Evolutionary conservation across 2,113 vertebrate genomes (phyloP).

Genomic region (Thomomys bottae): DNA sequence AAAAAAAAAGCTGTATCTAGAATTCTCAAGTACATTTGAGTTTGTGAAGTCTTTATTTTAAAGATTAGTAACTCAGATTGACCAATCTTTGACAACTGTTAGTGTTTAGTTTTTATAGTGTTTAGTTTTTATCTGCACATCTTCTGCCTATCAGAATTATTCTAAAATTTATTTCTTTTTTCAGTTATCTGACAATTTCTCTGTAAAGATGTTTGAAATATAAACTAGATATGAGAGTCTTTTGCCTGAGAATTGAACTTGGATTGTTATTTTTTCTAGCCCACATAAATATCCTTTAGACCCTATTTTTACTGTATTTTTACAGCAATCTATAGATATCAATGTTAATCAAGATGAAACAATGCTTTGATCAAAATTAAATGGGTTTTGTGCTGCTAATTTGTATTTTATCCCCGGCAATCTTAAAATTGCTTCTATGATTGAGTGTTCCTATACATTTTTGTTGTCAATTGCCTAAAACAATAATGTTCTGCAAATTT

Average conservation of each 20-base stretch:
- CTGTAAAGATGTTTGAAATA: not conserved
- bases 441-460: not conserved
- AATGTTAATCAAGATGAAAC: not conserved
- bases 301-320: not conserved
- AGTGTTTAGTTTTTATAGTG: slow-evolving; percentile 36
- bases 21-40: not conserved
- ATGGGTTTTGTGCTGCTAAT: slow-evolving; percentile 13
- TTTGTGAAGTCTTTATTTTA: slow-evolving; percentile 15
- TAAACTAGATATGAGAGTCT: not conserved
- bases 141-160: not conserved
- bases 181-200: not conserved
- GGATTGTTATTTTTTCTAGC: not conserved
- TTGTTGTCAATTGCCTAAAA: not conserved
- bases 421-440: not conserved
- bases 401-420: slow-evolving; percentile 39
- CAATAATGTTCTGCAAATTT: too few relatives aligned
- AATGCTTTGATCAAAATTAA: not conserved
- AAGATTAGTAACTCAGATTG: not conserved
- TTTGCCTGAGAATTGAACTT: not conserved
- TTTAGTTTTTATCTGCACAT: slow-evolving; percentile 37
- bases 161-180: not conserved
- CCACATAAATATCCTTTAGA: slow-evolving; percentile 15
- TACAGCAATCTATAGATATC: not conserved
- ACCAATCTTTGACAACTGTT: not conserved
- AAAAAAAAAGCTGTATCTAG: not conserved